These are phyloP conservation scores for Lapara coniferarum DNA, from an alignment of 2,888 invertebrate genomes.

Conservation along the genomic window DNA sequence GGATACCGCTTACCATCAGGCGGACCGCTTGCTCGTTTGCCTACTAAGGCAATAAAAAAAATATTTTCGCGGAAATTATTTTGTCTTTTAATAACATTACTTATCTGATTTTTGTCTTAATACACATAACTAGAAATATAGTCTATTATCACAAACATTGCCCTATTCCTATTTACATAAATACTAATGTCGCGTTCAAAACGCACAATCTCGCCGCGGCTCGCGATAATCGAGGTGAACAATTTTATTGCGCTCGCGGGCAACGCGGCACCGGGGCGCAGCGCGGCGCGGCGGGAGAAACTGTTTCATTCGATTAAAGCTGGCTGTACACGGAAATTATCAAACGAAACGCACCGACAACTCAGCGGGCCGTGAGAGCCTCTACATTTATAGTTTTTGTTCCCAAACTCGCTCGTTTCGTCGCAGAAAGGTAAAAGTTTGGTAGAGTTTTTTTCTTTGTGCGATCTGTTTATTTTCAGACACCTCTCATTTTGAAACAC, in stretches of 20 bases:
- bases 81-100: too few species aligned
- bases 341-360: conserved; percentile 80
- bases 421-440: conserved; percentile 63
- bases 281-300: conserved; percentile 39
- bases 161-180: conserved; percentile 28
- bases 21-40: too few species aligned
- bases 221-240: conserved; percentile 66
- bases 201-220: conserved; percentile 48
- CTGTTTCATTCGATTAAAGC: conserved; percentile 79
- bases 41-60: too few species aligned
- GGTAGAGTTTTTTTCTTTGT: conserved; percentile 54
- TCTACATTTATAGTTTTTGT: conserved; percentile 81
- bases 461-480: conserved; percentile 56
- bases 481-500: conserved; percentile 57
- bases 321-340: conserved; percentile 79
- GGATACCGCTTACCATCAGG: too few species aligned
- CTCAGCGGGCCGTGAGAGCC: conserved; percentile 75
- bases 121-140: too few species aligned
- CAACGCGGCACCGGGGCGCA: conserved; percentile 37
- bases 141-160: too few species aligned
- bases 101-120: too few species aligned
- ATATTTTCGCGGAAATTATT: too few species aligned
- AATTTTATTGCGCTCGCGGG: conserved; percentile 64
- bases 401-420: conserved; percentile 66
- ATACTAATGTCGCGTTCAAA: conserved; percentile 46